Evolutionary conservation across 1,140 invertebrate species (phyloP).

Genomic region (Acyrthosiphon pisum): DNA sequence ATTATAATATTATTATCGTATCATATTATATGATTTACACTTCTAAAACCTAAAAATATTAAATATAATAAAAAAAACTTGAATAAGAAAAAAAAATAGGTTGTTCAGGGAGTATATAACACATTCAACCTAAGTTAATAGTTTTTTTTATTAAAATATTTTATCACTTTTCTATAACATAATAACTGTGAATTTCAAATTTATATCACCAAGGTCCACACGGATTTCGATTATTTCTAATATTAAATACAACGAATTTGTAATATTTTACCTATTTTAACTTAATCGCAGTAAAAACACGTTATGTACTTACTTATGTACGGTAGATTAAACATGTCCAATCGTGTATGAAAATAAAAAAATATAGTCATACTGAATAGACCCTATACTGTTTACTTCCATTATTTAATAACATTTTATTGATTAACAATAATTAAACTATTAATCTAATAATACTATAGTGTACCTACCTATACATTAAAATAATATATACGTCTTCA

Average conservation of each 20-base stretch:
- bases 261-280: background rate
- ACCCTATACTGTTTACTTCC: background rate
- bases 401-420: background rate
- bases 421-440: background rate
- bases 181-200: background rate
- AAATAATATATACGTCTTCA: background rate
- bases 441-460: background rate
- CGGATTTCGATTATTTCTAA: background rate
- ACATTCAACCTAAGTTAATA: background rate
- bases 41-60: background rate
- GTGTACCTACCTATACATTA: background rate
- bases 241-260: background rate
- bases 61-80: background rate
- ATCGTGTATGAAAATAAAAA: background rate
- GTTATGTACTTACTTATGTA: background rate
- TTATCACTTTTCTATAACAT: background rate
- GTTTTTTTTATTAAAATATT: background rate
- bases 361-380: background rate
- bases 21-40: no score
- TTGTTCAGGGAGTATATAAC: background rate
- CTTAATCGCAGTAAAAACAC: background rate
- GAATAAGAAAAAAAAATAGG: background rate
- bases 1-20: no score
- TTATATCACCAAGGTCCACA: background rate
- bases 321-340: background rate